Base-by-base conservation (phyloP, 2,888 invertebrate genomes). In the Melikaiella ostensackeni region DNA sequence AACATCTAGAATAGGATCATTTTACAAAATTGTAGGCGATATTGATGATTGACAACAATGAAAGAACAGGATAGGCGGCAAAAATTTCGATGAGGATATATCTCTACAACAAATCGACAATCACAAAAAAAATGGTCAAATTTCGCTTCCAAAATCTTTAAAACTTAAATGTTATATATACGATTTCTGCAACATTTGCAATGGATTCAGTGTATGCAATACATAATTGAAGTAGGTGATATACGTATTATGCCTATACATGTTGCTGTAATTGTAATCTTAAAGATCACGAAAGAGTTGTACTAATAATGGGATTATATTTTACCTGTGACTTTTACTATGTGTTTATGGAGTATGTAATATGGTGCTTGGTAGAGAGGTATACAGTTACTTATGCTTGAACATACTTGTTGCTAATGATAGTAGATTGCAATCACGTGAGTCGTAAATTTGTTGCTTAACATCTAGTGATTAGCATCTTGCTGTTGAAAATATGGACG, bases 351-450 rank as follows among this genome's bases (percentile, higher is more conserved):
- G 50, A 50, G 50, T 50, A 50, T 50, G 50, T n/a, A n/a, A n/a
- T n/a, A 50, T n/a, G 50, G 50, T 7, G 50, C n/a, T 50, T 50
- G n/a, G 50, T 50, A 50, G 50, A 57, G 6, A 13, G 57, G 57
- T 57, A 21, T 24, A 57, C 11, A 57, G 57, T 57, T 21, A 24
- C 57, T 57, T 57, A 57, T 57, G 13, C 57, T 57, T 57, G 21
- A 24, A 27, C 70, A 50, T 50, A 70, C 30, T 50, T 70, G 46
- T 30, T 27, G 46, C 30, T 70, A 70, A 70, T 70, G 70, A 70
- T 50, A 30, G 30, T 4, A 50, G 50, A 70, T 70, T 70, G 50
- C 27, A 70, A 70, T 70, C 66, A 4, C 5, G 19, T 30, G 50
- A 70, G 30, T 70, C 50, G 50, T 70, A 55, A 70, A 33, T 70